These are phyloP conservation scores for Lepidocyrtinus sp. DNA, from an alignment of 2,888 invertebrate genomes.

Conservation along the genomic window DNA sequence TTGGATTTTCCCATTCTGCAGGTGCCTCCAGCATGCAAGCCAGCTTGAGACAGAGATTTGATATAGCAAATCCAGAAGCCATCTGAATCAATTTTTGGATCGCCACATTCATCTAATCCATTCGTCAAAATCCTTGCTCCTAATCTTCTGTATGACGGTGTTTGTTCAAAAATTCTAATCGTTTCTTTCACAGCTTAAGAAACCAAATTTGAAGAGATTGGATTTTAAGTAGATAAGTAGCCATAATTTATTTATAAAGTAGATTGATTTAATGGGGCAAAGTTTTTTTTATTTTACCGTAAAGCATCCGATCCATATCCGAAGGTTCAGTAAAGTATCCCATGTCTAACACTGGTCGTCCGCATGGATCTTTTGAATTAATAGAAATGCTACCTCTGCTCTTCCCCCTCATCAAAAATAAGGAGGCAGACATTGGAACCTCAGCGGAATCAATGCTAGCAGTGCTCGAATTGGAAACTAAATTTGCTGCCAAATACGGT, in stretches of 20 bases:
- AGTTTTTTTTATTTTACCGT: too few relatives aligned
- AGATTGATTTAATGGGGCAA: too few relatives aligned
- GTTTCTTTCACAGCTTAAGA: conserved; percentile 16
- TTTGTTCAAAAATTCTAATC: conserved; percentile 18
- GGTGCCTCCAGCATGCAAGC: conserved; percentile 36
- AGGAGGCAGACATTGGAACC: neutral
- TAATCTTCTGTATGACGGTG: conserved; percentile 20
- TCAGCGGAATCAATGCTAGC: neutral
- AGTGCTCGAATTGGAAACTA: neutral
- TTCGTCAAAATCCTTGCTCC: conserved; percentile 2
- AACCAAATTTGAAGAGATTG: too few relatives aligned
- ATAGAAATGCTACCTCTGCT: conserved; percentile 39
- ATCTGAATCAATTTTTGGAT: conserved; percentile 4
- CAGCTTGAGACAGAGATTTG: neutral
- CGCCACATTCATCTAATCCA: neutral
- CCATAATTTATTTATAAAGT: too few relatives aligned
- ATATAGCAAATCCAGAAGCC: conserved; percentile 46
- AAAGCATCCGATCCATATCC: conserved; percentile 6
- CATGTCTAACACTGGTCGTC: conserved; percentile 25
- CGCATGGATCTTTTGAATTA: conserved; percentile 18
- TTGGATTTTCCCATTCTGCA: conserved; percentile 29
- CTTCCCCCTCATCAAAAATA: conserved; percentile 41
- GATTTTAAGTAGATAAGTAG: too few relatives aligned
- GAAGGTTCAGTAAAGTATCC: conserved; percentile 11
- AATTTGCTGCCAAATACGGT: neutral